Evolutionary conservation across 1,140 invertebrate species (phyloP), one percentile per base, ranked within the genome.

Genomic region (Drosophila pseudoobscura): DNA sequence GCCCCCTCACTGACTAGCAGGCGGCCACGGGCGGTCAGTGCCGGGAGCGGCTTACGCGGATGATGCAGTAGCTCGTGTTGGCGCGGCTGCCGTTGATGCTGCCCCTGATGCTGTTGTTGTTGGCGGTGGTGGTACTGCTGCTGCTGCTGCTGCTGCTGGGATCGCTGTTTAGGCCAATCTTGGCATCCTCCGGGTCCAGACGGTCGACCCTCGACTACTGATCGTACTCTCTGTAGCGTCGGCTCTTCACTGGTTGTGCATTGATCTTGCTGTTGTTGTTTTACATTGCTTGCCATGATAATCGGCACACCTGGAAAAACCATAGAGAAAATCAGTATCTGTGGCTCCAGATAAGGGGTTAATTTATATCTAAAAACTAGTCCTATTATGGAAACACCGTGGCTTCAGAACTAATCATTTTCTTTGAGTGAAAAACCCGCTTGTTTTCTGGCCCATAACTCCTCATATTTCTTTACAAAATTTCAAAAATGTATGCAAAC

Each of bases 241-340:
- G 65, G 56, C 47, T 56, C 54, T 80, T 63, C 58, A 80, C 63
- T 79, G 75, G 58, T 74, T 54, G 70, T 69, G 64, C 58, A 69
- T 63, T 64, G 65, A 68, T 75, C 69, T 66, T 78, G 75, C 70
- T 88, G 75, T 70, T 83, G 74, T 72, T 78, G 78, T 79, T 90
- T 72, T 78, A 88, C 87, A 90, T 90, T 80, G 88, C 87, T 84
- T 90, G 87, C 87, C 87, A 90, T 90, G 88, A 90, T 90, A 90
- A 88, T 88, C 76, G 87, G 87, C 87, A 89, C 87, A 90, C 87
- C 87, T 26, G 24, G 4, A 26, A 24, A 26, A 26, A 26, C 3
- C 24, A 26, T 3, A 26, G 4, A 26, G 4, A 26, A 4, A 26
- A 24, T 24, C 24, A 24, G 24, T 24, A 3, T 24, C 2, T 24